Conservation (phyloP, 92 coral and sea anemone genomes). For the Palythoa grandis region DNA sequence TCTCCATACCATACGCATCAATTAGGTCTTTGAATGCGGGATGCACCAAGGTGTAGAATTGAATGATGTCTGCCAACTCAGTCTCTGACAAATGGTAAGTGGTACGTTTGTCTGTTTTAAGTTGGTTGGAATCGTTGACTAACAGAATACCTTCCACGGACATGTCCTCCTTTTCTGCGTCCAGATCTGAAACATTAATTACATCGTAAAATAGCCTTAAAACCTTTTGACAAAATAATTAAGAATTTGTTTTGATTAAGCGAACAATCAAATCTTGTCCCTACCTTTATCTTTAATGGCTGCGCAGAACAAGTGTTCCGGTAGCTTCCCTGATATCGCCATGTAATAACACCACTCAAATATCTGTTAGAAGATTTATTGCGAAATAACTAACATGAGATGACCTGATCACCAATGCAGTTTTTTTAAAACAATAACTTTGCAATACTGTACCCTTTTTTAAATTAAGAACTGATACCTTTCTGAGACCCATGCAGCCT, state of each 20-base stretch:
- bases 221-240: not conserved
- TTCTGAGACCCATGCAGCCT: not conserved
- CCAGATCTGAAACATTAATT: not conserved
- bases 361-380: not conserved
- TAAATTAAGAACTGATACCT: not conserved
- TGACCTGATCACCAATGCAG: not conserved
- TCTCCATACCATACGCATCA: not conserved
- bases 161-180: not conserved
- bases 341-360: slow-evolving; percentile 17
- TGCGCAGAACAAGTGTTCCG: slow-evolving; percentile 27
- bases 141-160: not conserved
- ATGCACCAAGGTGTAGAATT: not conserved
- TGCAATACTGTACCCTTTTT: not conserved
- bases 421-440: not conserved
- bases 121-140: not conserved
- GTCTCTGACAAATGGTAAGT: not conserved
- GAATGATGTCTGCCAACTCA: not conserved
- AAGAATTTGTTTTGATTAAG: not conserved
- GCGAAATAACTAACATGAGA: not conserved
- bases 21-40: not conserved
- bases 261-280: slow-evolving; percentile 4
- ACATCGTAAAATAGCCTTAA: not conserved
- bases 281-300: slow-evolving; percentile 14
- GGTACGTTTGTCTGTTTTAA: not conserved
- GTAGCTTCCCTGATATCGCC: not conserved